These are phyloP conservation scores for Gymnoscopelus braueri DNA, from an alignment of 2,797 vertebrate species.

Conservation along the genomic window DNA sequence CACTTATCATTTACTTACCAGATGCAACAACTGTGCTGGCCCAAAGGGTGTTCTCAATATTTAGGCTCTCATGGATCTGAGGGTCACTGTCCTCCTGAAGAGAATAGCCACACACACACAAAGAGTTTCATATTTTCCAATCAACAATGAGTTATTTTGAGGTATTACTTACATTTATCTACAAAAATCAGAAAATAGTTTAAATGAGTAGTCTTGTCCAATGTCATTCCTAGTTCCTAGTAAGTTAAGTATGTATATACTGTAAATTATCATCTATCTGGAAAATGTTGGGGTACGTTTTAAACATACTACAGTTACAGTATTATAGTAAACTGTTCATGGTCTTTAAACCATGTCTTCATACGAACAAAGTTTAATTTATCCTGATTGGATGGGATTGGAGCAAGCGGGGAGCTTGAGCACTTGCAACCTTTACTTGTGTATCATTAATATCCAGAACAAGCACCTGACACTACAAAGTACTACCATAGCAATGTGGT, in stretches of 20 bases:
- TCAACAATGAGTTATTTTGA: no score
- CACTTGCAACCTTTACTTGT: slow-evolving; percentile 17
- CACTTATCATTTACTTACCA: slow-evolving; percentile 75
- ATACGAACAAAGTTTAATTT: not conserved
- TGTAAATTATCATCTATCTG: no score
- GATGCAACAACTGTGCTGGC: slow-evolving; percentile 97
- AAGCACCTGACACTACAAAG: slow-evolving; percentile 53
- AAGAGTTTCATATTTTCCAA: not conserved
- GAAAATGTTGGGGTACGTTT: not conserved
- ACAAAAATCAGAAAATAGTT: no score
- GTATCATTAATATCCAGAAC: slow-evolving; percentile 48
- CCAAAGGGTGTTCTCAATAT: slow-evolving; percentile 96
- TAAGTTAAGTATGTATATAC: no score
- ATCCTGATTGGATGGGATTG: no score
- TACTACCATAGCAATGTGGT: slow-evolving; percentile 54
- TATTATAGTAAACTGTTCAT: not conserved
- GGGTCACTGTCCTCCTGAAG: slow-evolving; percentile 93
- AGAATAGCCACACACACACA: slow-evolving; percentile 13
- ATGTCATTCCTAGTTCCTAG: no score
- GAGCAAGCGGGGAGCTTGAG: slow-evolving; percentile 1
- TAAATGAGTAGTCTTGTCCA: no score
- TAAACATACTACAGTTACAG: no score
- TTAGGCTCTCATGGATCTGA: slow-evolving; percentile 92
- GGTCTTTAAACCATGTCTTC: not conserved
- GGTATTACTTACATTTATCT: no score